Conservation (phyloP, 2,113 vertebrate genomes). For the Recurvirostra avosetta region DNA sequence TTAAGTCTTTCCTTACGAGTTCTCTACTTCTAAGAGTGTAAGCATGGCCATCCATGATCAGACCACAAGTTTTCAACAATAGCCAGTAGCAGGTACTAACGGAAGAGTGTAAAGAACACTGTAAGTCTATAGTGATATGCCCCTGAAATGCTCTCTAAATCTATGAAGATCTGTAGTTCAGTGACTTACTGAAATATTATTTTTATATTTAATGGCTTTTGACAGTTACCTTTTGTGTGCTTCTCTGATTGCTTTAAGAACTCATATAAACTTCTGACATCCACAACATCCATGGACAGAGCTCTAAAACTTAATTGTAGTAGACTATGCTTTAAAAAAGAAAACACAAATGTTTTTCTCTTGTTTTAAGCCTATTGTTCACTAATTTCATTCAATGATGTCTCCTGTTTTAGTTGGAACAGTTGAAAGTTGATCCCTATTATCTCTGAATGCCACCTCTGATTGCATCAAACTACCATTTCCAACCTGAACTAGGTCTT, state of each 20-base stretch:
- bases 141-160: background rate
- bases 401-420: background rate
- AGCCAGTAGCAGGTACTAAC: background rate
- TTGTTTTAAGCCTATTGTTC: background rate
- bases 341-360: background rate
- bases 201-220: background rate
- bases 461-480: background rate
- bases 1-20: background rate
- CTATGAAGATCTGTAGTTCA: background rate
- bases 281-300: background rate
- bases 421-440: background rate
- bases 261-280: background rate
- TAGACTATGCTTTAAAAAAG: background rate
- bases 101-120: background rate
- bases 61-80: background rate
- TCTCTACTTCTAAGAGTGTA: background rate
- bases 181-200: background rate
- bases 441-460: background rate
- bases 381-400: background rate
- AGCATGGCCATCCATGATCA: background rate
- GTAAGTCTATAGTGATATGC: background rate
- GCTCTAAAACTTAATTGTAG: background rate
- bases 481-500: background rate
- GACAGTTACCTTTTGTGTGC: background rate
- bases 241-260: background rate